These are phyloP conservation scores for Ricordea florida DNA, from an alignment of 92 coral and sea anemone genomes.

Conservation along the genomic window DNA sequence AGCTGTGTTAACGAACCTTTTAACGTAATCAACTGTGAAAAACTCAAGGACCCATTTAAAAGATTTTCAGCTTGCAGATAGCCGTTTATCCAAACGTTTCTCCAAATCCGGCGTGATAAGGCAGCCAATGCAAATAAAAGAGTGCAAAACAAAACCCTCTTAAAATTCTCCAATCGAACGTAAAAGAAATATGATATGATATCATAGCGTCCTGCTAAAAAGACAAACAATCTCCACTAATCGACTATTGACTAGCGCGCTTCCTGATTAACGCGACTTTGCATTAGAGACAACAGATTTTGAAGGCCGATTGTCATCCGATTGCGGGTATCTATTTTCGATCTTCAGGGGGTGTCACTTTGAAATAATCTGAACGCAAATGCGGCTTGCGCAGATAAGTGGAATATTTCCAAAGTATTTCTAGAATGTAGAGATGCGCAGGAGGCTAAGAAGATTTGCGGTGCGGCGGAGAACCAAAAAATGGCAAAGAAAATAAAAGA, in stretches of 20 bases:
- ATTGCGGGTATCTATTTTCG: no score
- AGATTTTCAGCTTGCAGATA: not conserved
- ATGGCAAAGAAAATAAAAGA: not conserved
- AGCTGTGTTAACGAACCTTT: no score
- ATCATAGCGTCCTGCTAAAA: conserved; percentile 8
- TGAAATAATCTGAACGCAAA: not conserved
- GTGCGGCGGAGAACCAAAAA: conserved; percentile 18
- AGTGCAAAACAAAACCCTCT: not conserved
- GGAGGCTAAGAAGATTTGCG: conserved; percentile 24
- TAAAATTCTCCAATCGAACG: conserved; percentile 8
- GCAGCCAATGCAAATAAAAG: not conserved
- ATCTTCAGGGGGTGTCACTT: conserved; percentile 25
- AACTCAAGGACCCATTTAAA: conserved; percentile 22
- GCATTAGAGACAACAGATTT: conserved; percentile 11
- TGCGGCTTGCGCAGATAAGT: conserved; percentile 31
- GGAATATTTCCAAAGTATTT: conserved; percentile 8
- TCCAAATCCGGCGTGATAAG: conserved; percentile 14
- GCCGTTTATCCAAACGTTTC: not conserved
- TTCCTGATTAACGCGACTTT: conserved; percentile 35
- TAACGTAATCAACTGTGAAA: no score
- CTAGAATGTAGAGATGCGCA: conserved; percentile 8
- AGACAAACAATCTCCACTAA: conserved; percentile 36
- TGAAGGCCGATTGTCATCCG: conserved; percentile 1
- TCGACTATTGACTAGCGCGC: conserved; percentile 30
- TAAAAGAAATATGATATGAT: conserved; percentile 11